A percentile compares a stretch with the other conserved stretches of the same genome.
Evolutionary conservation across 2,888 invertebrate genomes (phyloP).

Genomic region (Gortyna flavago): DNA sequence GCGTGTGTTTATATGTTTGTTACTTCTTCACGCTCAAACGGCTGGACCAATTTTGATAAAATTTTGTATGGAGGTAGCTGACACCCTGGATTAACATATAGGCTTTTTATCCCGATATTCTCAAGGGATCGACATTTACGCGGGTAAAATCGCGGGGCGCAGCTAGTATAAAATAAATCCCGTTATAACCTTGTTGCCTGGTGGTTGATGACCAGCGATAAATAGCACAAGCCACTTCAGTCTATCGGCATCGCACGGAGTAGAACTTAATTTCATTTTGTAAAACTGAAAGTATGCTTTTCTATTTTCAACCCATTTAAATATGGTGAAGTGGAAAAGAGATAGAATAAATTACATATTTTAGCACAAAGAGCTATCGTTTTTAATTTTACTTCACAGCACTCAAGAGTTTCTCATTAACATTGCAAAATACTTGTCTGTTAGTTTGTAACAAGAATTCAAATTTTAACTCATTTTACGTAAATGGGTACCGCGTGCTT

Average conservation of each 20-base stretch:
- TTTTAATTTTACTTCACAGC: slow-evolving; percentile 37
- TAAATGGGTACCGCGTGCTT: slow-evolving; percentile 15
- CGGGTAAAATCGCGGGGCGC: too few species aligned
- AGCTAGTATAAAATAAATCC: too few species aligned
- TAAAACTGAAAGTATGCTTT: neutral
- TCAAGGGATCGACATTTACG: too few species aligned
- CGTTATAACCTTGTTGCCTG: too few species aligned
- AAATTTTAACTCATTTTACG: slow-evolving; percentile 32
- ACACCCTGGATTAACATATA: too few species aligned
- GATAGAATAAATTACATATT: slow-evolving; percentile 5
- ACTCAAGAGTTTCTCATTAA: slow-evolving; percentile 41
- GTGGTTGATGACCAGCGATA: too few species aligned
- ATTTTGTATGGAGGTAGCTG: too few species aligned
- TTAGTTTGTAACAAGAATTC: slow-evolving; percentile 50
- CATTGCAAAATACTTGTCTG: slow-evolving; percentile 47
- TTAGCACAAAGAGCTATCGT: slow-evolving; percentile 22
- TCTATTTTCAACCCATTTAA: neutral
- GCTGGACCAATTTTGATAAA: too few species aligned
- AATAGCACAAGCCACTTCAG: too few species aligned
- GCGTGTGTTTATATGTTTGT: too few species aligned
- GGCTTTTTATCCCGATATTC: too few species aligned
- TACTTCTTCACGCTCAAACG: too few species aligned
- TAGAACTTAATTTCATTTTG: neutral
- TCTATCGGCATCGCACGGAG: neutral
- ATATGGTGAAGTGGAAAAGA: neutral